Evolutionary conservation across 2,113 vertebrate species (phyloP).

Genomic region (Cyanoramphus novaezelandiae): DNA sequence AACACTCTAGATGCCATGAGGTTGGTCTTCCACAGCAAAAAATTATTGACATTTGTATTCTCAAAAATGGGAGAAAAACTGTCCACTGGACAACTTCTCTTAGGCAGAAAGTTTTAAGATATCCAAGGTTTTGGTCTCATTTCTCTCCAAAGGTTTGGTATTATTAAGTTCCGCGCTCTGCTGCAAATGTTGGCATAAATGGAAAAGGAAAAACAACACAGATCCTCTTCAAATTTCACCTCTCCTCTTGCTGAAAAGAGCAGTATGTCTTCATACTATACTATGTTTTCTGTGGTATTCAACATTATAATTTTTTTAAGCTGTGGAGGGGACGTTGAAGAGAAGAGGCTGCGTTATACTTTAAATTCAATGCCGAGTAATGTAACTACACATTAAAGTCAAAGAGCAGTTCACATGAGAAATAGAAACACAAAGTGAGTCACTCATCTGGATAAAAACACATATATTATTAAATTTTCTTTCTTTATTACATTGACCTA

Average conservation of each 20-base stretch:
- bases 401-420: conserved; percentile 58
- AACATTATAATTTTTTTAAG: conserved; percentile 49
- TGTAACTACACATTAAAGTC: conserved; percentile 58
- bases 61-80: neutral
- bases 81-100: neutral
- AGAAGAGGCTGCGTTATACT: conserved; percentile 43
- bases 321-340: conserved; percentile 18
- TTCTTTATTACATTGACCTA: conserved; percentile 63
- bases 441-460: conserved; percentile 66
- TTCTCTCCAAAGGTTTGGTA: neutral
- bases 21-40: neutral
- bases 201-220: conserved; percentile 1
- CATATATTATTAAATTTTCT: conserved; percentile 66
- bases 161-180: neutral
- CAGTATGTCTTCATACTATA: neutral
- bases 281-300: conserved; percentile 27
- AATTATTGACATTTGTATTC: neutral
- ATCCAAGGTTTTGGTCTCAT: neutral
- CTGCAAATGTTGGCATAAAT: neutral
- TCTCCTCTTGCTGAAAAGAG: conserved; percentile 5
- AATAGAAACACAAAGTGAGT: conserved; percentile 59
- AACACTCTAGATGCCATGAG: neutral
- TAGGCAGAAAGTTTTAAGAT: neutral
- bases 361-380: conserved; percentile 50
- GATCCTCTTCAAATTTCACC: conserved; percentile 2